These are phyloP conservation scores for Lordiphosa mommai DNA, from an alignment of 1,140 invertebrate species.

Conservation along the genomic window DNA sequence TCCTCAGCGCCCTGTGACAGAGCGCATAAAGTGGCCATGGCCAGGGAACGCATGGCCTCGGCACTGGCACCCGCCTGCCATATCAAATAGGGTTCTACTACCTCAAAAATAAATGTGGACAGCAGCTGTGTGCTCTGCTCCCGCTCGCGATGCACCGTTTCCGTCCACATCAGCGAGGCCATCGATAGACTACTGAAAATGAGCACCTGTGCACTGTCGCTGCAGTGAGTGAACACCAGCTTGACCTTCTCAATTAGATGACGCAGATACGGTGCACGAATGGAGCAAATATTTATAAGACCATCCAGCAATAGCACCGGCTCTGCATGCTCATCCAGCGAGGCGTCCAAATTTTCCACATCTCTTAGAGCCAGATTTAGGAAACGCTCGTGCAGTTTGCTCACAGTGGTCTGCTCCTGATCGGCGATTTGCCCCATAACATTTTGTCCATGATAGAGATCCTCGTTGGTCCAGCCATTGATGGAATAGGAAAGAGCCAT, in stretches of 20 bases:
- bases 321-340: slow-evolving; percentile 57
- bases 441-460: slow-evolving; percentile 1
- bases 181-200: slow-evolving; percentile 68
- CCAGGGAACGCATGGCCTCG: slow-evolving; percentile 89
- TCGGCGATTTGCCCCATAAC: slow-evolving; percentile 38
- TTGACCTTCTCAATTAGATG: slow-evolving; percentile 51
- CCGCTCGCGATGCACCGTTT: slow-evolving; percentile 34
- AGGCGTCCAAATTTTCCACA: slow-evolving; percentile 64
- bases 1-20: slow-evolving; percentile 82
- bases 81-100: slow-evolving; percentile 87
- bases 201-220: slow-evolving; percentile 62
- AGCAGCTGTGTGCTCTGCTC: slow-evolving; percentile 51
- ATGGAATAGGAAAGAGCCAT: slow-evolving; percentile 41
- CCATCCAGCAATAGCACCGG: slow-evolving; percentile 68
- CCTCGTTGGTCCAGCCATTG: background rate
- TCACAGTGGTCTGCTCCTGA: slow-evolving; percentile 16
- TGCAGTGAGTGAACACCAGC: slow-evolving; percentile 60
- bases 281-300: slow-evolving; percentile 50
- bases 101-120: slow-evolving; percentile 78
- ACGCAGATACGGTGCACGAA: slow-evolving; percentile 51
- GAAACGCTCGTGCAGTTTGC: slow-evolving; percentile 46
- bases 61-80: slow-evolving; percentile 92
- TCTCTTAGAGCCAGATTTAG: slow-evolving; percentile 44
- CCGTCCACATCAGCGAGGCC: slow-evolving; percentile 55
- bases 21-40: slow-evolving; percentile 87